phyloP scores from a whole-genome alignment of 2,888 invertebrate genomes.

The Tachina grossa region DNA sequence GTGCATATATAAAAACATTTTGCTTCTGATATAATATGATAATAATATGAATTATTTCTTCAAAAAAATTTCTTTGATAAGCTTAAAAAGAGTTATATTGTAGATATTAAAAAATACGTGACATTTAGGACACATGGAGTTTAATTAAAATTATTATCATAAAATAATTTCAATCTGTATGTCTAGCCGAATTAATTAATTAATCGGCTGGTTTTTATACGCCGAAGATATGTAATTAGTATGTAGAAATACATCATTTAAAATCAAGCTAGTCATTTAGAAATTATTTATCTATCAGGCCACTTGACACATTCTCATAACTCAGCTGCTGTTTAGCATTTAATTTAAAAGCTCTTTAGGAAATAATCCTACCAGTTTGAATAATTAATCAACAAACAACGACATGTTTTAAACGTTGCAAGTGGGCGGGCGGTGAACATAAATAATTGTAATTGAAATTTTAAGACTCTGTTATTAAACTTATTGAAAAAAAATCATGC shows the following conservation, averaged over 20 bases:
- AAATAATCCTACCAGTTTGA: conserved; percentile 53
- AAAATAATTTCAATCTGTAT: neutral
- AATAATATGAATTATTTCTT: too few relatives aligned
- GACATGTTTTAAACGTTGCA: neutral
- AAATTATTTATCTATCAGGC: conserved; percentile 18
- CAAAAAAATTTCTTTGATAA: too few relatives aligned
- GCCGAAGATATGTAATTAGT: neutral
- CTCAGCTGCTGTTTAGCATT: neutral
- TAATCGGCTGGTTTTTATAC: neutral
- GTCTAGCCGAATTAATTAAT: neutral
- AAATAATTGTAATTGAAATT: conserved; percentile 20
- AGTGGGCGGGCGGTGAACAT: conserved; percentile 39
- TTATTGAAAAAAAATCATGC: neutral
- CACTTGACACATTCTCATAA: conserved; percentile 9
- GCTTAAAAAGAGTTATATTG: too few relatives aligned
- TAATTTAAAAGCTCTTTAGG: conserved; percentile 26
- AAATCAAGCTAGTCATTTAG: conserved; percentile 33
- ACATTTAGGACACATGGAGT: too few relatives aligned
- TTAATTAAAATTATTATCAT: too few relatives aligned
- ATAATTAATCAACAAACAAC: conserved; percentile 15
- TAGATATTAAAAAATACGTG: too few relatives aligned
- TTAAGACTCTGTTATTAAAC: conserved; percentile 30
- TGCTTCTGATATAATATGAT: too few relatives aligned
- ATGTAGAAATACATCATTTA: conserved; percentile 40
- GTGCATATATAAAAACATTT: too few relatives aligned